Evolutionary conservation across 2,888 invertebrate species (phyloP), one percentile per base, ranked within the genome.

Genomic region (Yponomeuta sedellus): DNA sequence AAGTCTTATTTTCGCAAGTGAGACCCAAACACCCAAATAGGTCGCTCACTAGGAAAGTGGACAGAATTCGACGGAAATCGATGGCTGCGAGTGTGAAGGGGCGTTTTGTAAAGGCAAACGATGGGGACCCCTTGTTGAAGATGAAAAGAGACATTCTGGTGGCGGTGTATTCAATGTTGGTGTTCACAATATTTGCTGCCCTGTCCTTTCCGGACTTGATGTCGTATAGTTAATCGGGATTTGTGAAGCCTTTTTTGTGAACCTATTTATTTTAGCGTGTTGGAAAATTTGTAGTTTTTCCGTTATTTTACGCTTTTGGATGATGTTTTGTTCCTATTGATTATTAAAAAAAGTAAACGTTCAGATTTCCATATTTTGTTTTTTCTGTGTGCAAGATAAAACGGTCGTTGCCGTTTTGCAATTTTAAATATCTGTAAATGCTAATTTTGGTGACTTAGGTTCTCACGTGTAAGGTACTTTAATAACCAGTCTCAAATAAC

Each of bases 81-180:
- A 58, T 10, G n/a, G 10, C 2, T 20, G 10, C 19, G n/a, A 20
- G 19, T n/a, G 20, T 58, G 20, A 58, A 20, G 10, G 20, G 1
- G 19, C 20, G 58, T 20, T 58, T n/a, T 19, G 20, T 10, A 19
- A 58, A 58, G 20, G 16, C 20, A 58, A 58, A 20, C 19, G 58
- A 22, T 19, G 2, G 58, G 6, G 85, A 88, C 69, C 75, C 80
- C 1, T 66, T 79, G 56, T 69, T 88, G 65, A 86, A 81, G 75
- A 77, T 88, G 68, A 91, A 91, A 72, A 79, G 87, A 69, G 87
- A 89, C 73, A 75, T 90, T 70, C 74, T 91, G 67, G 86, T 91
- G 19, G 86, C 88, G 3, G 72, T 90, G 64, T 91, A 91, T 74
- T 89, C 89, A 5, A 77, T 90, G 72, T 75, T 91, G 66, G 86